Evolutionary conservation across 2,113 vertebrate species (phyloP).

Genomic region (Nematolebias whitei): DNA sequence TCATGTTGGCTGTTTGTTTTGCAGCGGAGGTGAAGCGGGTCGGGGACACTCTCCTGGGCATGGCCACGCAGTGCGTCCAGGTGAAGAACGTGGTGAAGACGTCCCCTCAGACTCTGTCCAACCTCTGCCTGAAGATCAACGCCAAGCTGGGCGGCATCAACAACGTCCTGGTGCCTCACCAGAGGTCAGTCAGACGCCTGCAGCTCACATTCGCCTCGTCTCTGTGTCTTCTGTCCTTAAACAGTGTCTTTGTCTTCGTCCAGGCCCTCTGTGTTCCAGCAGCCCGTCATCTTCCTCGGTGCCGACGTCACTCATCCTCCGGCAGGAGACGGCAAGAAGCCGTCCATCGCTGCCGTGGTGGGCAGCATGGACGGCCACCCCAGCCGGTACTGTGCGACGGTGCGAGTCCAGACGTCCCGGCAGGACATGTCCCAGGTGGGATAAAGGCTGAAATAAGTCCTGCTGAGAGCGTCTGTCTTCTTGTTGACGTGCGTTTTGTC

Average conservation of each 20-base stretch:
- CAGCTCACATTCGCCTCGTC: no score
- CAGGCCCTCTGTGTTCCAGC: constrained; percentile 98
- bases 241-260: not conserved
- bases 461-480: not conserved
- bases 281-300: constrained; percentile 97
- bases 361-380: constrained; percentile 99
- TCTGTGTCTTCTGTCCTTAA: no score
- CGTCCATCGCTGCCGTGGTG: constrained; percentile 96
- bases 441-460: not conserved
- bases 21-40: constrained; percentile 97
- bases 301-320: constrained; percentile 97
- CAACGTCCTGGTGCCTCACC: constrained; percentile 97
- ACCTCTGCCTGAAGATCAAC: constrained; percentile 99
- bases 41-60: constrained; percentile 95
- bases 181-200: constrained; percentile 82
- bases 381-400: constrained; percentile 96
- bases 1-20: constrained; percentile 3
- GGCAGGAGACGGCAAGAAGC: constrained; percentile 96
- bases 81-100: constrained; percentile 99
- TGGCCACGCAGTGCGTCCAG: constrained; percentile 98
- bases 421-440: constrained; percentile 90
- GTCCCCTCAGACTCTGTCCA: constrained; percentile 96
- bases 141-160: constrained; percentile 98
- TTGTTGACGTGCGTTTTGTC: not conserved
- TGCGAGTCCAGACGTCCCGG: constrained; percentile 94